phyloP scores from a whole-genome alignment of 2,888 invertebrate species.

The Xanthorhoe spadicearia region DNA sequence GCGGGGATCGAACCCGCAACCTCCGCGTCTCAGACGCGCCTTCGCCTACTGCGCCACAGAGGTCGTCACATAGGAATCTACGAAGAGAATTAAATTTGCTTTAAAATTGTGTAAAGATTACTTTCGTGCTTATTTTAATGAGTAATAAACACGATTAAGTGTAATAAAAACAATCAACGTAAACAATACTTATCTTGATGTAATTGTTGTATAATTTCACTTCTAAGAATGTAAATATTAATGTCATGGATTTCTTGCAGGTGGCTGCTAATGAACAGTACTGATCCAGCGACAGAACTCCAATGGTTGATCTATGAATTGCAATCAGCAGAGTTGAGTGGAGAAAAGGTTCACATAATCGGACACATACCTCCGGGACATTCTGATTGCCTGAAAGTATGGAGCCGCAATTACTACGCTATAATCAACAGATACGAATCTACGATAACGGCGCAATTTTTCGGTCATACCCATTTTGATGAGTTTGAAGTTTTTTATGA shows the following conservation, averaged over 20 bases:
- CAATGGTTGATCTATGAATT: conserved; percentile 98
- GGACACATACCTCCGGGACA: conserved; percentile 98
- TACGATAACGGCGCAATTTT: conserved; percentile 96
- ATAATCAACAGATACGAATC: conserved; percentile 95
- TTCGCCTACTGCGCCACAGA: no score
- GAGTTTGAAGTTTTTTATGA: conserved; percentile 98
- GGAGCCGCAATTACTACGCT: conserved; percentile 97
- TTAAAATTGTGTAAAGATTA: neutral
- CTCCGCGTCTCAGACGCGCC: no score
- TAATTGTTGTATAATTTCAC: conserved; percentile 11
- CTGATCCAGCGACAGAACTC: conserved; percentile 97
- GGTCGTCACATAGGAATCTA: neutral
- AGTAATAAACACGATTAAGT: neutral
- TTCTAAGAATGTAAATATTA: conserved; percentile 16
- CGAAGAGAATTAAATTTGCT: neutral
- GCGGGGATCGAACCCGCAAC: no score
- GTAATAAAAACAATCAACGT: neutral
- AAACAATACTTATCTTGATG: conserved; percentile 11
- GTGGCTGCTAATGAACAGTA: conserved; percentile 97
- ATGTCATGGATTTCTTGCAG: conserved; percentile 62
- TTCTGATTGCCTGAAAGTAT: conserved; percentile 96
- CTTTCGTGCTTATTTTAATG: neutral
- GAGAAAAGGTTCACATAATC: conserved; percentile 98
- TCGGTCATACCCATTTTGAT: conserved; percentile 97
- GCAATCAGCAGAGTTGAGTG: conserved; percentile 96